Evolutionary conservation across 2,113 vertebrate species (phyloP).

Genomic region (Physeter macrocephalus): DNA sequence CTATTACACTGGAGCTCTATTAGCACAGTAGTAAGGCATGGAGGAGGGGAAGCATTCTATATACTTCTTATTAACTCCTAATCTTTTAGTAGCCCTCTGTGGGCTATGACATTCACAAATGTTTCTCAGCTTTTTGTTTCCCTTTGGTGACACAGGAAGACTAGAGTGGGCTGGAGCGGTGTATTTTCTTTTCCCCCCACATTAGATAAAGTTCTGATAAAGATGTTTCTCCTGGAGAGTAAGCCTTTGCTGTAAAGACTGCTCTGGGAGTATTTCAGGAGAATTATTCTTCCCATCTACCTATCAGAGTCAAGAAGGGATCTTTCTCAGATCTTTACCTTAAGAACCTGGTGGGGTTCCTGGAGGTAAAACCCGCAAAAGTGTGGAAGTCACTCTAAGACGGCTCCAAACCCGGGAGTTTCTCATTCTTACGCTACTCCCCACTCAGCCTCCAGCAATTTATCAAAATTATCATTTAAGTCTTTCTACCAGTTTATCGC

Average conservation of each 20-base stretch:
- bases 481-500: not conserved
- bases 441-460: not conserved
- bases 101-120: not conserved
- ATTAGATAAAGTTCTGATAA: not conserved
- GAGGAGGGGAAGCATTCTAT: not conserved
- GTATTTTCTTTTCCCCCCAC: not conserved
- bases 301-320: not conserved
- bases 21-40: not conserved
- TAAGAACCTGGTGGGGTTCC: not conserved
- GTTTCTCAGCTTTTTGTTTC: not conserved
- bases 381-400: not conserved
- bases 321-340: not conserved
- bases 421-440: not conserved
- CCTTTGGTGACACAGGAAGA: not conserved
- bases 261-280: not conserved
- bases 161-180: not conserved
- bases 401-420: rapidly evolving
- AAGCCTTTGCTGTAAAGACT: not conserved
- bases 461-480: not conserved
- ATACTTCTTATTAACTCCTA: not conserved
- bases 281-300: not conserved
- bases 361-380: not conserved
- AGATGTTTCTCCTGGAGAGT: not conserved
- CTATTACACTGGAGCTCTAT: not conserved
- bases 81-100: not conserved